Evolutionary conservation across 2,888 invertebrate species (phyloP).

Genomic region (Latrodectus hesperus): DNA sequence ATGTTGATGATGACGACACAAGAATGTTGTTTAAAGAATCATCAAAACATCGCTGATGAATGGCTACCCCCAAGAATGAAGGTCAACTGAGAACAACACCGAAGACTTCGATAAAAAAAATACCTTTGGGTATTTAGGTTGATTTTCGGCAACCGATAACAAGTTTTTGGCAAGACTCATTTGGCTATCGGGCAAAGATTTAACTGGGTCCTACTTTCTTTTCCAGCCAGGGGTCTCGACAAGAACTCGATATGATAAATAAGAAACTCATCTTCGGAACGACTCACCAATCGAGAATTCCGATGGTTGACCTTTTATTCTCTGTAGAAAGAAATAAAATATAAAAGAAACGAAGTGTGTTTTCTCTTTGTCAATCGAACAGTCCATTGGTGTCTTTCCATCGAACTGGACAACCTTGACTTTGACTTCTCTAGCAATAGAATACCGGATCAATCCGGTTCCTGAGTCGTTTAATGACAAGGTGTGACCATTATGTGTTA

Average conservation of each 20-base stretch:
- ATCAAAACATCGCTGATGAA: too few relatives aligned
- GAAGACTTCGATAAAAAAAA: not conserved
- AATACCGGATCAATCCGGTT: not conserved
- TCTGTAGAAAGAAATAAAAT: too few relatives aligned
- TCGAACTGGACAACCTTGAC: slow-evolving; percentile 21
- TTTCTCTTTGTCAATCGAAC: too few relatives aligned
- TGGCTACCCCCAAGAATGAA: not conserved
- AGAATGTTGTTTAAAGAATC: too few relatives aligned
- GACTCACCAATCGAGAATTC: slow-evolving; percentile 6
- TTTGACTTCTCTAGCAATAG: slow-evolving; percentile 8
- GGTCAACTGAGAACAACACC: not conserved
- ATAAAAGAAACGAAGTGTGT: too few relatives aligned
- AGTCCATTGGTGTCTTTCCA: not conserved
- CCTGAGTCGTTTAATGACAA: not conserved
- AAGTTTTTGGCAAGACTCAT: not conserved
- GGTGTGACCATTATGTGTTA: not conserved
- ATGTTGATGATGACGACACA: too few relatives aligned
- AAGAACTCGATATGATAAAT: slow-evolving; percentile 1
- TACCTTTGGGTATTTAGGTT: not conserved
- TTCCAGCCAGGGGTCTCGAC: not conserved
- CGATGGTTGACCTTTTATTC: slow-evolving; percentile 29
- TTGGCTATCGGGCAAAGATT: not conserved
- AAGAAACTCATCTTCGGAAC: not conserved
- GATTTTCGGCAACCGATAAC: not conserved
- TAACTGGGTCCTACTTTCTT: not conserved